Evolutionary conservation across 2,888 invertebrate species (phyloP).

Genomic region (Dyspetes luteomarginatus): DNA sequence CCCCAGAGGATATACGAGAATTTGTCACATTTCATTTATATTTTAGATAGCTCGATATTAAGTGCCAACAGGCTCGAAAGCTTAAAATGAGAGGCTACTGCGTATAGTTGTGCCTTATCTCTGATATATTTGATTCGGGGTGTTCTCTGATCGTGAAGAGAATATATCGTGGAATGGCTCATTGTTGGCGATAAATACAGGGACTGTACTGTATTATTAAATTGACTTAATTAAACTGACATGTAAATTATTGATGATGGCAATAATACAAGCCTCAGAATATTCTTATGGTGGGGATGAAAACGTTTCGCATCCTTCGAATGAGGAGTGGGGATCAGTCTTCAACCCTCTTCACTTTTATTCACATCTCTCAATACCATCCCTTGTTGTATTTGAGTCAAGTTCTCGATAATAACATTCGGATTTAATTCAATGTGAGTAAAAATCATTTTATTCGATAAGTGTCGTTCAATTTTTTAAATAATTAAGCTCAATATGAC

Average conservation of each 20-base stretch:
- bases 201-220: too few relatives aligned
- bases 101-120: background rate
- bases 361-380: background rate
- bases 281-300: background rate
- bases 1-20: background rate
- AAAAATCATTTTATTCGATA: background rate
- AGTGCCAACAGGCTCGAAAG: background rate
- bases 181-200: background rate
- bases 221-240: background rate
- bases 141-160: background rate
- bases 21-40: background rate
- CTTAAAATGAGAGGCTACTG: slow-evolving; percentile 38
- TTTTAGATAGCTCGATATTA: background rate
- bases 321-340: slow-evolving; percentile 1
- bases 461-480: background rate
- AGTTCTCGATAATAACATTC: background rate
- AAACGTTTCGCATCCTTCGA: background rate
- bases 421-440: slow-evolving; percentile 29
- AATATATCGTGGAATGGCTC: background rate
- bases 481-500: too few relatives aligned
- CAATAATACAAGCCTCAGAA: background rate
- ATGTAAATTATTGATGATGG: slow-evolving; percentile 9
- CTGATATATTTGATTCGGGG: background rate
- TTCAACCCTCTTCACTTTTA: slow-evolving; percentile 8
- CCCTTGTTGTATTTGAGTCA: background rate